Evolutionary conservation across 2,113 vertebrate species (phyloP).

Genomic region (Macrotis lagotis): DNA sequence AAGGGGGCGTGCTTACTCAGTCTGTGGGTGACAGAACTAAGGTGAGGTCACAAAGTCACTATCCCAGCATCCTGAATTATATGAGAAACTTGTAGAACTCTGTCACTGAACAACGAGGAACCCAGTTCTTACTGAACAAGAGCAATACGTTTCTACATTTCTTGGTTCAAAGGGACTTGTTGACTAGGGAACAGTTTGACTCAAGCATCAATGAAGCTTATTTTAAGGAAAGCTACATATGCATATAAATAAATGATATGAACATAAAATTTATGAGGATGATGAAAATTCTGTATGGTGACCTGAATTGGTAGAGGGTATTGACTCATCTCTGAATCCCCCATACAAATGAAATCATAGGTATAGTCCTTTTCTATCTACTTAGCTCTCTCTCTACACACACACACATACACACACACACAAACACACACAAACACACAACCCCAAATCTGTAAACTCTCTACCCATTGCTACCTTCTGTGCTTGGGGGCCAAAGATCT

Average conservation of each 20-base stretch:
- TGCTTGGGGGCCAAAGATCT: background rate
- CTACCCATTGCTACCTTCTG: background rate
- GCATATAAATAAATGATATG: background rate
- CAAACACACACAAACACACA: no score
- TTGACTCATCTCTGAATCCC: background rate
- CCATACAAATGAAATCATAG: background rate
- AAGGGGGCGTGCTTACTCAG: background rate
- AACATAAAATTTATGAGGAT: background rate
- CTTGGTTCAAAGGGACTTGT: background rate
- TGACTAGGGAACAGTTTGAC: background rate
- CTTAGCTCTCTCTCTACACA: no score
- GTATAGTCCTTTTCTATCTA: background rate
- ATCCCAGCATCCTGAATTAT: background rate
- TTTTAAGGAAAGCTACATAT: background rate
- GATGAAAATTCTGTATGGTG: background rate
- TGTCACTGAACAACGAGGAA: background rate
- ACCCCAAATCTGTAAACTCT: background rate
- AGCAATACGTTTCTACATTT: background rate
- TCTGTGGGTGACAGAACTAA: background rate
- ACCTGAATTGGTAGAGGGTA: background rate
- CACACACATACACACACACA: no score
- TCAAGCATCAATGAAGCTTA: background rate
- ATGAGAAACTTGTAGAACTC: background rate
- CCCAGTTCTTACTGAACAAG: background rate
- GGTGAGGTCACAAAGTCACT: background rate